Conservation (phyloP, 2,888 invertebrate genomes). For the Napeogenes inachia region DNA sequence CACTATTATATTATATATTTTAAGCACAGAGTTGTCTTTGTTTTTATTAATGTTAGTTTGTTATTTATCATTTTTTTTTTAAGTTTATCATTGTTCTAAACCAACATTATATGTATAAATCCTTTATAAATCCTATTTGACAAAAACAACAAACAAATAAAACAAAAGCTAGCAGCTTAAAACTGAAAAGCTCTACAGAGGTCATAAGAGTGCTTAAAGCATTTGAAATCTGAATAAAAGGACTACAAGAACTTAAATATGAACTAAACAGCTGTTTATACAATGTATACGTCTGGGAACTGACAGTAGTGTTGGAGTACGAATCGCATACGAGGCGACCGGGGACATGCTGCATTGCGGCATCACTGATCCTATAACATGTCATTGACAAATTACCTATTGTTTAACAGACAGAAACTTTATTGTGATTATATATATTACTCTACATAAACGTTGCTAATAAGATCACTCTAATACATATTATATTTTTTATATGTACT, state of each 20-base stretch:
- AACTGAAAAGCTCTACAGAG: too few species aligned
- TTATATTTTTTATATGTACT: too few species aligned
- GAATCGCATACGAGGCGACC: conserved; percentile 9
- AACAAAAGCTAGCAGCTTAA: too few species aligned
- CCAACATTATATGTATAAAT: too few species aligned
- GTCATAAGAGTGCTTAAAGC: not conserved
- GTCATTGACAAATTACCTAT: conserved; percentile 22
- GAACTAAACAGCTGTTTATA: conserved; percentile 10
- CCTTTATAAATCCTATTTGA: too few species aligned
- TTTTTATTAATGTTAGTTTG: too few species aligned
- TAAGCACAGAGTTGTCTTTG: too few species aligned
- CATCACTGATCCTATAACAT: conserved; percentile 39
- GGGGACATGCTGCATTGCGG: conserved; percentile 63
- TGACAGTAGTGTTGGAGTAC: conserved; percentile 14
- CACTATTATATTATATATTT: conserved; percentile 4
- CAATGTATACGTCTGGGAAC: conserved; percentile 6
- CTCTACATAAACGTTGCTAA: too few species aligned
- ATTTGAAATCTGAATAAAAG: not conserved
- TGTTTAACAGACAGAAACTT: conserved; percentile 15
- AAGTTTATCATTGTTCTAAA: too few species aligned
- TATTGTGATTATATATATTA: not conserved
- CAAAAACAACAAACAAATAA: too few species aligned
- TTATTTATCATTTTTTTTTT: too few species aligned
- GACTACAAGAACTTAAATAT: not conserved
- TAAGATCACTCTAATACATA: too few species aligned